These are phyloP conservation scores for Monochamus saltuarius DNA, from an alignment of 1,140 invertebrate species.

Conservation along the genomic window DNA sequence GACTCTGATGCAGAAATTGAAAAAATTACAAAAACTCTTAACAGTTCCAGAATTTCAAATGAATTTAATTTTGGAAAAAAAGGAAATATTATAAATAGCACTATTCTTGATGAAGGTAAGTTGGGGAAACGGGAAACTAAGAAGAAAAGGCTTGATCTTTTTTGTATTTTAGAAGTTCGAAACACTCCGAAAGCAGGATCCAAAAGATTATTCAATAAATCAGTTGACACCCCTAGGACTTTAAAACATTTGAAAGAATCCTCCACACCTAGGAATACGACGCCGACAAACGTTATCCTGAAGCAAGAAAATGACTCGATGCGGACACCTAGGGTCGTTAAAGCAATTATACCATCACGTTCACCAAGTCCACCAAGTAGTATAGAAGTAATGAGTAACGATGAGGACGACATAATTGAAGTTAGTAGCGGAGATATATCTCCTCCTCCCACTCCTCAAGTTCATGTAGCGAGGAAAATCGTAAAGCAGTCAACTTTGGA, in stretches of 20 bases:
- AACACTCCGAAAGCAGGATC: no score
- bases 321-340: background rate
- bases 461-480: background rate
- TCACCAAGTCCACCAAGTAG: conserved; percentile 3
- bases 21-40: no score
- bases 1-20: no score
- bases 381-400: background rate
- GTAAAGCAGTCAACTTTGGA: conserved; percentile 7
- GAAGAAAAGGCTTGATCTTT: no score
- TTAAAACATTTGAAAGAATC: conserved; percentile 13
- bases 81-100: no score
- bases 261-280: background rate
- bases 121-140: no score
- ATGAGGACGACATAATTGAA: conserved; percentile 14
- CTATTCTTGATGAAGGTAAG: no score
- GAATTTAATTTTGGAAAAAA: no score
- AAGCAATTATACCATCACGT: background rate
- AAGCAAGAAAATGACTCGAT: background rate
- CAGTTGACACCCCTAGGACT: conserved; percentile 13
- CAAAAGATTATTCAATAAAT: conserved; percentile 15
- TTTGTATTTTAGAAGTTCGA: no score
- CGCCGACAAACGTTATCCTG: background rate
- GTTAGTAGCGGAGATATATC: conserved; percentile 5
- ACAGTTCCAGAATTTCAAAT: no score
- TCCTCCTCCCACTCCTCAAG: background rate